Conservation (phyloP, 2,113 vertebrate species). For the Aviceda subcristata region DNA sequence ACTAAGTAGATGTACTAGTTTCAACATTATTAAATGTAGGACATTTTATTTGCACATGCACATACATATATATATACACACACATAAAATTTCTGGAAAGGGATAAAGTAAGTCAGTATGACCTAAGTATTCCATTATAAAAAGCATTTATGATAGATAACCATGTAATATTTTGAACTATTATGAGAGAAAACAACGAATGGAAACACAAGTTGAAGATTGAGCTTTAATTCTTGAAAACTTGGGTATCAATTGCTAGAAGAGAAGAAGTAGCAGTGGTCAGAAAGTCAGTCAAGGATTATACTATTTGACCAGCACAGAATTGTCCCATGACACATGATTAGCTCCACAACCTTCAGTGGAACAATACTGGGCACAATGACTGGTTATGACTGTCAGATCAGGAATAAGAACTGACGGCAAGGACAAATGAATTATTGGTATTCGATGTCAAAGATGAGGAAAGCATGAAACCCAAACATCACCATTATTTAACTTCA, state of each 20-base stretch:
- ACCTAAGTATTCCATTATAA: neutral
- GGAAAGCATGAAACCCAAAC: neutral
- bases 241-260: neutral
- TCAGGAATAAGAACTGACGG: neutral
- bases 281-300: neutral
- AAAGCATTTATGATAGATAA: neutral
- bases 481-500: neutral
- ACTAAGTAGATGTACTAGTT: neutral
- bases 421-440: neutral
- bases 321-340: neutral
- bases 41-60: neutral
- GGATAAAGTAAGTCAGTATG: neutral
- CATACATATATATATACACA: neutral
- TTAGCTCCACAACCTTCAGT: neutral
- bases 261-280: neutral
- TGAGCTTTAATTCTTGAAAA: neutral
- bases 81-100: neutral
- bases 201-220: neutral
- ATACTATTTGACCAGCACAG: neutral
- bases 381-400: neutral
- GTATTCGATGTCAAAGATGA: neutral
- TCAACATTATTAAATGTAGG: neutral
- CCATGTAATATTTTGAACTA: neutral
- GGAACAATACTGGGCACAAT: neutral
- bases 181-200: neutral